A percentile compares a stretch with the other conserved stretches of the same genome.
These are phyloP conservation scores for Lepus townsendii DNA, from an alignment of 2,797 vertebrate genomes.

Conservation along the genomic window DNA sequence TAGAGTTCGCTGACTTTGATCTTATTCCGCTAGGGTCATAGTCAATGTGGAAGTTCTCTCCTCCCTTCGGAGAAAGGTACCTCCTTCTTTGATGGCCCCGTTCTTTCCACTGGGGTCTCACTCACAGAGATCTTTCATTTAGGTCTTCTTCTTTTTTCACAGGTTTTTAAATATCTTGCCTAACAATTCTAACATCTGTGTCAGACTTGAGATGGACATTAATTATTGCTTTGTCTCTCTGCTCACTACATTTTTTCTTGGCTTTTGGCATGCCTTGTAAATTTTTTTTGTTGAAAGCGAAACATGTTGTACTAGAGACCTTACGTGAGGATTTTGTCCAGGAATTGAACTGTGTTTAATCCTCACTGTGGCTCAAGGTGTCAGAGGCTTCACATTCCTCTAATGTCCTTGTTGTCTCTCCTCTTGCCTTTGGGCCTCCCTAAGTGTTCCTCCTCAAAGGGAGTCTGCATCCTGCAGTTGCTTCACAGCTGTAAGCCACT, in stretches of 20 bases:
- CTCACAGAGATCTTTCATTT: too few relatives aligned
- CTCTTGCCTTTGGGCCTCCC: background rate
- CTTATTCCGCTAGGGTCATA: too few relatives aligned
- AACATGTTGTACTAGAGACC: background rate
- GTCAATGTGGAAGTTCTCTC: too few relatives aligned
- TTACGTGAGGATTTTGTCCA: background rate
- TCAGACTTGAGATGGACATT: background rate
- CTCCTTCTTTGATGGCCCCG: too few relatives aligned
- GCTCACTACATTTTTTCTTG: background rate
- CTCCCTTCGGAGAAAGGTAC: too few relatives aligned
- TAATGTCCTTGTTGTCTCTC: background rate
- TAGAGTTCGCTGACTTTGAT: too few relatives aligned
- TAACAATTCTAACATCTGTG: background rate
- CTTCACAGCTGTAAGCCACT: background rate
- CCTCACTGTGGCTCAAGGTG: background rate
- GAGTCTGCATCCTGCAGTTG: background rate
- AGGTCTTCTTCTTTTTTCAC: background rate
- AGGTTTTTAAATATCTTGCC: too few relatives aligned
- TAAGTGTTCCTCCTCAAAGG: background rate
- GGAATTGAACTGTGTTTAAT: background rate
- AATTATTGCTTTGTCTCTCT: background rate
- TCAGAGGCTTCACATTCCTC: constrained; percentile 1
- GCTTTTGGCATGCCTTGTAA: background rate
- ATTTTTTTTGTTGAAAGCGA: background rate
- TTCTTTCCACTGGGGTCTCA: too few relatives aligned